Base-by-base conservation (phyloP, 2,113 vertebrate species). In the Ochotona princeps region DNA sequence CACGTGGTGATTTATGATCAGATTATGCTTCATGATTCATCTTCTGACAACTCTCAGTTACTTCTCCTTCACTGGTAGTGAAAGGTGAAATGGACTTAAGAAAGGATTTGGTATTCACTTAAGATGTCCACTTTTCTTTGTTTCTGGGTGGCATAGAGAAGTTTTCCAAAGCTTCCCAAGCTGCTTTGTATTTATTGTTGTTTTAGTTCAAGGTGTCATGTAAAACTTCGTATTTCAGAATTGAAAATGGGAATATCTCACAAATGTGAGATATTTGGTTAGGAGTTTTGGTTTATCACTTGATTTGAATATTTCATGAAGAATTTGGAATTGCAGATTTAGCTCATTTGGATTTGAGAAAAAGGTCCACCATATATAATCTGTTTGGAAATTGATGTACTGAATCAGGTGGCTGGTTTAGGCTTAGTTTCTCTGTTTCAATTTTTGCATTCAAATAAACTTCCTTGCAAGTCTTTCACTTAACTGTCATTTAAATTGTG, bases 1-100 rank as follows among this genome's bases (percentile, higher is more conserved):
- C 54, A 89, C 23, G 28, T 28, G 63, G 57, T 69, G 13, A 86
- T 92, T 83, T 79, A 30, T 66, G 30, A 65, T 95, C 66, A 87
- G 57, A 78, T 95, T 79, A 47, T 92, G 38, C 82, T 94, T 87
- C 79, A n/a, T 88, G 70, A 70, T 90, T 91, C 32, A 49, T 83
- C 30, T 23, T 83, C 32, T 83, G 28, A 94, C 61, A 89, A 49
- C 2, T 80, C 63, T 80, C 63, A 90, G 21, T 92, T 90, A 63
- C 18, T 94, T 94, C 18, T 84, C 35, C 17, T 85, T 90, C 25
- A 81, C 1, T 60, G 95, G 89, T 91, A 10, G 61, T 63, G 54
- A 67, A 83, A 87, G 72, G 63, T 67, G 80, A 94, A 75, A 54
- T 21, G 60, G 47, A 28, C 12, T 80, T 94, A 26, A 38, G 61